Evolutionary conservation across 1,140 invertebrate species (phyloP), one percentile per base, ranked within the genome.

Genomic region (Bathynomus jamesi): DNA sequence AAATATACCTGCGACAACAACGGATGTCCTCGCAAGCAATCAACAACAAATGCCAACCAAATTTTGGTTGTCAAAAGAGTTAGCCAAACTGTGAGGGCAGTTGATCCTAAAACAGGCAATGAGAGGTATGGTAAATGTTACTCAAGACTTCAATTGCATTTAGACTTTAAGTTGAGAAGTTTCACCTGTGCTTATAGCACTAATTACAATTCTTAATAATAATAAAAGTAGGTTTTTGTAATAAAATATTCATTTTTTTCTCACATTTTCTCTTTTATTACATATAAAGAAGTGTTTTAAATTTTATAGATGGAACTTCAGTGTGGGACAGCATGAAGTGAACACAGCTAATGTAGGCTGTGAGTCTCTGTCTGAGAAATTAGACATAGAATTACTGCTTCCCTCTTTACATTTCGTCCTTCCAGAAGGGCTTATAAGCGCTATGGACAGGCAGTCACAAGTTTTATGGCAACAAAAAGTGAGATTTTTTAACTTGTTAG

Each of bases 251-350:
- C n/a, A n/a, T n/a, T n/a, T n/a, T n/a, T n/a, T n/a, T n/a, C n/a
- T n/a, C n/a, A n/a, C n/a, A n/a, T n/a, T n/a, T n/a, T n/a, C n/a
- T n/a, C n/a, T n/a, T n/a, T n/a, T n/a, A n/a, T n/a, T n/a, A n/a
- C n/a, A n/a, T n/a, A n/a, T n/a, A n/a, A n/a, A n/a, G n/a, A n/a
- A n/a, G n/a, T n/a, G n/a, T n/a, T 61, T 60, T 31, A 21, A 28
- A 11, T 21, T 46, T 29, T 29, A 5, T 46, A 73, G 72, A 79
- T 97, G 95, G 95, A 96, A 97, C 84, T 98, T 95, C 79, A 95
- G 92, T 82, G 94, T 97, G 30, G 93, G 91, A 1, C 89, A 92
- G 73, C 90, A 95, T 83, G 89, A 95, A 75, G 76, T 96, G 32
- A 87, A 88, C 62, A 78, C 93, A n/a, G 69, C 85, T 24, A 79